These are phyloP conservation scores for Drosophila auraria DNA, from an alignment of 1,140 invertebrate genomes.

Conservation along the genomic window DNA sequence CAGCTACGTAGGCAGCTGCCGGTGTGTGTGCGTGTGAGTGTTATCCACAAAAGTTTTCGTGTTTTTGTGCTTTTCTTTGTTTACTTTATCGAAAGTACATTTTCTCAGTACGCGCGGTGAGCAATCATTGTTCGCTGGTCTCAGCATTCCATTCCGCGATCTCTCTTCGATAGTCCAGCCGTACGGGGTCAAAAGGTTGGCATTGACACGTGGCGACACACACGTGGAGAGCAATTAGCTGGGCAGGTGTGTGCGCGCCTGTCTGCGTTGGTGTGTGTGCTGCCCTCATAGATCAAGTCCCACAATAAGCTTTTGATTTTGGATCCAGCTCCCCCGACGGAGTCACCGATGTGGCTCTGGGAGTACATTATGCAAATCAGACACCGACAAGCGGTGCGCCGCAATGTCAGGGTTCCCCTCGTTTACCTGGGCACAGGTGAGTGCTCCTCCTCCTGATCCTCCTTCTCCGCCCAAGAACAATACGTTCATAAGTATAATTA, in stretches of 20 bases:
- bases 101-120: slow-evolving; percentile 25
- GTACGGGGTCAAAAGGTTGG: slow-evolving; percentile 34
- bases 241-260: slow-evolving; percentile 17
- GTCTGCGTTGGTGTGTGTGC: slow-evolving; percentile 3
- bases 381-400: slow-evolving; percentile 54
- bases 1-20: slow-evolving; percentile 30
- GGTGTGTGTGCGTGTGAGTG: slow-evolving; percentile 21
- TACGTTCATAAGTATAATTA: slow-evolving; percentile 39
- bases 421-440: slow-evolving; percentile 74
- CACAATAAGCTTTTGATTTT: slow-evolving; percentile 11
- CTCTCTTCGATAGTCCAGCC: slow-evolving; percentile 15
- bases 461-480: slow-evolving; percentile 6
- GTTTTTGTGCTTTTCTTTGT: slow-evolving; percentile 67
- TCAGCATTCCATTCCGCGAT: slow-evolving; percentile 3
- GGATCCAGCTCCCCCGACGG: slow-evolving; percentile 20
- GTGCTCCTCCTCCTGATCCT: slow-evolving; percentile 22
- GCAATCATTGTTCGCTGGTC: slow-evolving; percentile 18
- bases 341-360: slow-evolving; percentile 72
- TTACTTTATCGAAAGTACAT: slow-evolving; percentile 63
- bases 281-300: slow-evolving; percentile 4
- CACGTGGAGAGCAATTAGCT: slow-evolving; percentile 57
- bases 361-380: slow-evolving; percentile 75
- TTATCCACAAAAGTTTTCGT: slow-evolving; percentile 50
- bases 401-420: slow-evolving; percentile 67
- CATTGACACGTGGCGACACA: slow-evolving; percentile 68